Evolutionary conservation across 2,797 vertebrate species (phyloP), one percentile per base, ranked within the genome.

Genomic region (Crenuchus spilurus): DNA sequence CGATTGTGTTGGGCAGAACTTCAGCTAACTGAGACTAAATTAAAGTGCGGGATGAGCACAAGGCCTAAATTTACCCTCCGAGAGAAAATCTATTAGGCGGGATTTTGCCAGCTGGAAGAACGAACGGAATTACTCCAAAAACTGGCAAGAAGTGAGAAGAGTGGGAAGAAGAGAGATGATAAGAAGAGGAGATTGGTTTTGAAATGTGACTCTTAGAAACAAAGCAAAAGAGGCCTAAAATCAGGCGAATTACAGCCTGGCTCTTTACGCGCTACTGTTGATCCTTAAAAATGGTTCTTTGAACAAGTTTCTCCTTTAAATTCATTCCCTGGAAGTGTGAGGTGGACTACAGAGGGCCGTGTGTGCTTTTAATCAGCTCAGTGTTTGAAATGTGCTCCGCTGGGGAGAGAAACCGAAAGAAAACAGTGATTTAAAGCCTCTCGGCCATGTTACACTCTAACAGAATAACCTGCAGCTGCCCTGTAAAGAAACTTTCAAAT

Each of bases 311-410:
- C 2, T 65, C 61, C 60, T 67, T 63, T 24, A 65, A 60, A 72
- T 58, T 42, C 16, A 70, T 72, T 37, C 68, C 62, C 62, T 51
- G 63, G 46, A 61, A 72, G 58, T 26, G 62, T 48, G 48, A 61
- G 31, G 61, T 71, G n/a, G 30, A 30, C 35, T 72, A 49, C 8
- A 46, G 64, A 72, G 57, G 49, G 60, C 26, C 37, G 51, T 74
- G 71, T 72, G 48, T 71, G 65, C 55, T 72, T 78, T 78, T 75
- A 78, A 84, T 83, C 75, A 58, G 66, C 18, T 42, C 41, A 35
- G 13, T 22, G 71, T 78, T 73, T 75, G 71, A 74, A 75, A 58
- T 71, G 42, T 72, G 62, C 58, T 61, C 55, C 61, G 26, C 24
- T 33, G 65, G 54, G 61, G 24, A 51, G 28, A 22, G 35, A 37